A percentile compares a stretch with the other conserved stretches of the same genome.
These are phyloP conservation scores for Anthonomus grandis DNA, from an alignment of 1,140 invertebrate species.

Conservation along the genomic window DNA sequence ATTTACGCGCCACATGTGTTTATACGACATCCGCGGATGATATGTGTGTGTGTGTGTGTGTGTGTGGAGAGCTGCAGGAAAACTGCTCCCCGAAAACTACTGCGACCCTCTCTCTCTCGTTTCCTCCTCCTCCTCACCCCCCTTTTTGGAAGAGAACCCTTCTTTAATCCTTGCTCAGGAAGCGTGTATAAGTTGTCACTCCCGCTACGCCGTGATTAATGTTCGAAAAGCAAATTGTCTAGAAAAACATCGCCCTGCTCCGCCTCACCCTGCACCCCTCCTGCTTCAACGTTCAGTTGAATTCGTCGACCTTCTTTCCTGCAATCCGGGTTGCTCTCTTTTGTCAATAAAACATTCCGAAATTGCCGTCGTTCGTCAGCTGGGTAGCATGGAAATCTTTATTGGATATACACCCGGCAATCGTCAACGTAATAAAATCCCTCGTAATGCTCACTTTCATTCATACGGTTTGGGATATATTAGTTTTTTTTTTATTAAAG, in stretches of 20 bases:
- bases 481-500: too few relatives aligned
- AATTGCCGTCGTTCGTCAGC: conserved; percentile 21
- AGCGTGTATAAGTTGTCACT: conserved; percentile 39
- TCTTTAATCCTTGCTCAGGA: conserved; percentile 36
- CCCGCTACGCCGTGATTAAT: conserved; percentile 45
- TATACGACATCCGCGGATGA: not conserved
- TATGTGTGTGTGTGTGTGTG: conserved; percentile 24
- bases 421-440: too few relatives aligned
- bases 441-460: too few relatives aligned
- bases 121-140: too few relatives aligned
- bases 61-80: conserved; percentile 15
- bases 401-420: conserved; percentile 20
- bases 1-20: conserved; percentile 36
- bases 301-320: conserved; percentile 18
- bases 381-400: conserved; percentile 18
- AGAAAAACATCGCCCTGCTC: conserved; percentile 45
- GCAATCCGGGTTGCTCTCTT: not conserved
- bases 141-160: too few relatives aligned
- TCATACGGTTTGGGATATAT: too few relatives aligned
- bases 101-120: too few relatives aligned
- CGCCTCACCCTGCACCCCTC: conserved; percentile 13
- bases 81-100: conserved; percentile 19
- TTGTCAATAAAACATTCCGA: conserved; percentile 12
- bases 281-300: not conserved
- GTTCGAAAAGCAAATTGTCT: conserved; percentile 49